Base-by-base conservation (phyloP, 2,888 invertebrate genomes). In the Amblyteles armatorius region DNA sequence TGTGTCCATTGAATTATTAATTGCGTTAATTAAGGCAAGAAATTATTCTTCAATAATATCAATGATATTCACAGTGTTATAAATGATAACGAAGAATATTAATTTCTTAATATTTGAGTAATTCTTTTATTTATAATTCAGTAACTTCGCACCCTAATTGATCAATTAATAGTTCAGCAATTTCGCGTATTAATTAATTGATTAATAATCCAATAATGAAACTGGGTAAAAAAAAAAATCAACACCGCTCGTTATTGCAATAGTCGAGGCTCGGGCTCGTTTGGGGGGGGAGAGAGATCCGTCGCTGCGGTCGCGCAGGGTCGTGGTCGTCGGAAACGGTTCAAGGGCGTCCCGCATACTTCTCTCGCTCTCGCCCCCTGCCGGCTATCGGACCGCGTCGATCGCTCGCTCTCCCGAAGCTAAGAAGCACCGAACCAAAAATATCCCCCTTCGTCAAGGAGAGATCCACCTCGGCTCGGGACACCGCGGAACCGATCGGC, bases 281-380 rank as follows among this genome's bases (percentile, higher is more conserved):
- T 77, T 52, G 65, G 52, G 63, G 29, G 50, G 72, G 63, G 11
- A 63, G 68, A 29, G 29, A 29, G 29, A 29, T 29, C 5, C 68
- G 67, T 67, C 22, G 69, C 50, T 50, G 68, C 48, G n/a, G 50
- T 44, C 63, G 55, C 40, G 83, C 82, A 87, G 86, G 86, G 84
- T 86, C 87, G 82, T 87, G 86, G 79, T 85, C 86, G 84, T 78
- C 74, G 76, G 44, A 84, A 86, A 82, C 85, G 86, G 87, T 87
- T 87, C 87, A 87, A 87, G 87, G 87, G 85, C 87, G 65, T 73
- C 82, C 44, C 26, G 67, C 74, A 83, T 82, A 63, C 78, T 63
- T 81, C 55, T 73, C 76, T 36, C 80, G 71, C 81, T 69, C 57
- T 22, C 26, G 19, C 57, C 26, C 57, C 57, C 57, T 26, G n/a